Evolutionary conservation across 2,888 invertebrate genomes (phyloP).

Genomic region (Nomada ruficornis): DNA sequence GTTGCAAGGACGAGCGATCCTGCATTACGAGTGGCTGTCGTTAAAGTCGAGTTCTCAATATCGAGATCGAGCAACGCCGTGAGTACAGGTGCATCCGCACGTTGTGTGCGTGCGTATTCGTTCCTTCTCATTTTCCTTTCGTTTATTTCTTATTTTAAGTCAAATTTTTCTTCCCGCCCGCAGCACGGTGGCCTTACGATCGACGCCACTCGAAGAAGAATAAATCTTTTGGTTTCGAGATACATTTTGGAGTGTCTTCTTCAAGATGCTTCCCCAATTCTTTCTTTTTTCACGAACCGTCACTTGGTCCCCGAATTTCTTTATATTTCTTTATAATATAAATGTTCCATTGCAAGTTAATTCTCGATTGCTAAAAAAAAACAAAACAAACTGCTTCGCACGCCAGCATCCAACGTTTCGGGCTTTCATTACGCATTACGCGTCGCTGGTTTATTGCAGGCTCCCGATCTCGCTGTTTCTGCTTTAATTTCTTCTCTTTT

Average conservation of each 20-base stretch:
- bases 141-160: conserved; percentile 10
- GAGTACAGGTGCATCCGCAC: conserved; percentile 57
- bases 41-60: conserved; percentile 75
- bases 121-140: neutral
- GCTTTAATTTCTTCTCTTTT: conserved; percentile 19
- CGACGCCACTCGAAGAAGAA: neutral
- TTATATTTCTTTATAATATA: neutral
- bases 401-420: conserved; percentile 27
- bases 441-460: conserved; percentile 15
- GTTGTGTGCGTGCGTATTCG: conserved; percentile 37
- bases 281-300: neutral
- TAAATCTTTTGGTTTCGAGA: neutral
- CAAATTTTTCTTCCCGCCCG: neutral
- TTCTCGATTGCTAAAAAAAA: neutral
- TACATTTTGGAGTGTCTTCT: neutral
- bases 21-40: conserved; percentile 75
- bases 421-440: conserved; percentile 29
- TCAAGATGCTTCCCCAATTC: neutral
- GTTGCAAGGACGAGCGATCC: conserved; percentile 82
- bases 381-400: neutral
- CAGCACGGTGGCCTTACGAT: neutral
- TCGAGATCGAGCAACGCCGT: conserved; percentile 65
- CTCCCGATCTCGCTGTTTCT: conserved; percentile 1
- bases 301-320: neutral
- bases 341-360: neutral